Base-by-base conservation (phyloP, 2,888 invertebrate species). In the Spisula subtruncata region DNA sequence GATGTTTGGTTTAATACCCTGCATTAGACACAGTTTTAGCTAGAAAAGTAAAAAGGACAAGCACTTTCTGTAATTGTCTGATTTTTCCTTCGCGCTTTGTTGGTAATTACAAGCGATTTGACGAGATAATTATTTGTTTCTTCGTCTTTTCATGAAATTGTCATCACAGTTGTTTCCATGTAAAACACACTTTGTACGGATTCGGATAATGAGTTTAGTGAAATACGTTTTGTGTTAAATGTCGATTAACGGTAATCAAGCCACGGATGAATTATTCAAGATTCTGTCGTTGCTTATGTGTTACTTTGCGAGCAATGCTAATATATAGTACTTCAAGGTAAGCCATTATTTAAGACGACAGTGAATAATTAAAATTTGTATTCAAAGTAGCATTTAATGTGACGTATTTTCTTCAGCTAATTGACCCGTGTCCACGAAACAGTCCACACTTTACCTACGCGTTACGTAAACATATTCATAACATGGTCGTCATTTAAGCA, bases 91-190 rank as follows among this genome's bases (percentile, higher is more conserved):
- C 32, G n/a, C 75, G 5, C 32, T 12, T 32, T 29, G 16, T 14
- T 75, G 32, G 75, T 35, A 75, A 75, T 75, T 75, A 75, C 75
- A 35, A 32, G 32, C 35, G 75, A 32, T 35, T 75, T 32, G 75
- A 75, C 16, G 35, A 75, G 75, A 75, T 75, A 32, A 75, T 75
- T 75, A 35, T 35, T 75, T 18, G 75, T 75, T 75, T 75, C 75
- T 75, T 1, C 32, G 35, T 4, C 32, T 71, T 75, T 75, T 16
- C 75, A 35, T 32, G 75, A 75, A 18, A 32, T 75, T 75, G 75
- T 75, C 75, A 75, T 32, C 75, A 75, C 35, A 32, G 75, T 14
- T 35, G 35, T 32, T 35, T 75, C 35, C 75, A 75, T 75, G 75
- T 75, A 75, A 75, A 75, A 14, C 35, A 75, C 35, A 75, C 32